Base-by-base conservation (phyloP, 2,113 vertebrate genomes). In the Anthoscopus minutus region DNA sequence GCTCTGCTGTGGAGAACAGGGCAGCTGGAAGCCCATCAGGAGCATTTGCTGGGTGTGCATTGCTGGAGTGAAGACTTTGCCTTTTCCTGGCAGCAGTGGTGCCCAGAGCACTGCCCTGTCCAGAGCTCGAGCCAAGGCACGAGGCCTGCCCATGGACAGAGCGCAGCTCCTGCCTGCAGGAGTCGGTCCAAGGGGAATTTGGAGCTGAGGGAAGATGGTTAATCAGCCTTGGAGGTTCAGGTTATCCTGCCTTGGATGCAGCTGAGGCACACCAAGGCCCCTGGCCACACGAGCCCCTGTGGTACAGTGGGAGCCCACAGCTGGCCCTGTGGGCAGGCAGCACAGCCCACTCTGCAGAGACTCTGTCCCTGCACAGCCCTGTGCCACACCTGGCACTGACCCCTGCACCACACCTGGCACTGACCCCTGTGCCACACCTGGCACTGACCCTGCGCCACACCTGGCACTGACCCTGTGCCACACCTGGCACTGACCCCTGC, bases 111-210 rank as follows among this genome's bases (percentile, higher is more conserved):
- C 1, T 1, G 79, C 57, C 44, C 76, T 54, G 35, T 5, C 35
- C 54, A 57, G 58, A 33, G 35, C 15, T 54, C 0, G 1, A 37
- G 13, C 28, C 40, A 65, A 37, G 23, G 57, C 30, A 54, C 1
- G 2, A 31, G 44, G 9, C 19, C 25, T 54, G 47, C 27, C 60
- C 24, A 8, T 0, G 5, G 76, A 9, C 33, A 51, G 21, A 0
- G 2, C 0, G 28, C 2, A 20, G 53, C 30, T 19, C 50, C 44
- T 44, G 83, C 70, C 48, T 13, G 44, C 23, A 11, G 7, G 25
- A 27, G 10, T 4, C 2, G 1, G 13, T 24, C 54, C 91, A n/a
- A 56, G 50, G 42, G 44, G 35, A 86, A 31, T 27, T 6, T 3
- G 5, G 64, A 54, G 30, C 40, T 23, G 37, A 70, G 56, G 13